These are phyloP conservation scores for Polyommatus icarus DNA, from an alignment of 2,888 invertebrate species.

Conservation along the genomic window DNA sequence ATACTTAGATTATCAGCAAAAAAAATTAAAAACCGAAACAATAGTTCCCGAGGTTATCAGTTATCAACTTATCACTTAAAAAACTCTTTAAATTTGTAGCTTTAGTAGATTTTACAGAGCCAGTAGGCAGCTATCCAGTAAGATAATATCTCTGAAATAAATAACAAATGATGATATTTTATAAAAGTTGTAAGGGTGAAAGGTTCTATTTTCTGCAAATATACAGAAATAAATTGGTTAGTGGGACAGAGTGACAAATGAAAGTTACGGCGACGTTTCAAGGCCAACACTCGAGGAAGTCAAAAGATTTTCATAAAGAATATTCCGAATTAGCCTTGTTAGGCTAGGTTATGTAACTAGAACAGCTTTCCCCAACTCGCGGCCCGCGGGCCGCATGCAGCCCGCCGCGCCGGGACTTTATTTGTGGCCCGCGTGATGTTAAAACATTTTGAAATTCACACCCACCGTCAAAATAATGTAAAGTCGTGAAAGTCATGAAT, in stretches of 20 bases:
- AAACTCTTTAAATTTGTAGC: too few species aligned
- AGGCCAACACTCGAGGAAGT: slow-evolving; percentile 18
- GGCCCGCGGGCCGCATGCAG: too few species aligned
- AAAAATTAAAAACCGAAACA: not conserved
- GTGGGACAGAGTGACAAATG: slow-evolving; percentile 27
- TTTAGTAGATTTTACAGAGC: too few species aligned
- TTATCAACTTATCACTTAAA: too few species aligned
- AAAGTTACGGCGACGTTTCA: slow-evolving; percentile 29
- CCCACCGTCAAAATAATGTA: too few species aligned
- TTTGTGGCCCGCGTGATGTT: too few species aligned
- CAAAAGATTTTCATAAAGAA: slow-evolving; percentile 26
- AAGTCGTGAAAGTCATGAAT: too few species aligned
- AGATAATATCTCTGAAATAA: not conserved
- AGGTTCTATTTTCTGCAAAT: slow-evolving; percentile 22
- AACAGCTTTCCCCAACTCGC: not conserved
- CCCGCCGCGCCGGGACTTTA: too few species aligned
- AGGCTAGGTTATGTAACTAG: slow-evolving; percentile 8
- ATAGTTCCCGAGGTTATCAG: not conserved
- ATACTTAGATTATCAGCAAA: not conserved
- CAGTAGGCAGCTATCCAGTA: not conserved
- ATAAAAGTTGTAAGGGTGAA: not conserved
- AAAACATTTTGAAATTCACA: too few species aligned
- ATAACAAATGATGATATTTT: not conserved
- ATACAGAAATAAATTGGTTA: slow-evolving; percentile 28
- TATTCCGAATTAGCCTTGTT: slow-evolving; percentile 17